These are phyloP conservation scores for Clarias pachynema DNA, from an alignment of 2,797 vertebrate genomes.

Conservation along the genomic window DNA sequence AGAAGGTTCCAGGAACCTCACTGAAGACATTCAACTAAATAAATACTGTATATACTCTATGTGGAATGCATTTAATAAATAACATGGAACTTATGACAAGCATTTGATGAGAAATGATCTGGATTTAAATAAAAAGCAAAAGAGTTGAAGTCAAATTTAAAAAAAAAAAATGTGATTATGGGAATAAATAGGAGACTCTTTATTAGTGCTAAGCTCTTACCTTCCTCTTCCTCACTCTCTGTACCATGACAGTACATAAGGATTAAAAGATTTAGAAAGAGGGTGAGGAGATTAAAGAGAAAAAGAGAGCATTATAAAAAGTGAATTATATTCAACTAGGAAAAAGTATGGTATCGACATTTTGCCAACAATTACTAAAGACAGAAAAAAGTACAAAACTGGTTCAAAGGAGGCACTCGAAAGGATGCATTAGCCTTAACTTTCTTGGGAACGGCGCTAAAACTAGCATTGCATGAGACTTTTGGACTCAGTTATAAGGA, in stretches of 20 bases:
- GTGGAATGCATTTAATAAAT: not conserved
- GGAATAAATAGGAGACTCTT: constrained; percentile 2
- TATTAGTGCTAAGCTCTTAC: constrained; percentile 76
- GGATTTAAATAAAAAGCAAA: not conserved
- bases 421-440: constrained; percentile 6
- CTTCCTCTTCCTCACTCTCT: constrained; percentile 78
- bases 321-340: constrained; percentile 5
- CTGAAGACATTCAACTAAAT: not conserved
- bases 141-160: not conserved
- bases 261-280: constrained; percentile 2
- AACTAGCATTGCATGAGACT: constrained; percentile 35
- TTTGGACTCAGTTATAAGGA: constrained; percentile 30
- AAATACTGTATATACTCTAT: not conserved
- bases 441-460: constrained; percentile 14
- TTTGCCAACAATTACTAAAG: constrained; percentile 6
- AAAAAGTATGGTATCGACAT: constrained; percentile 27
- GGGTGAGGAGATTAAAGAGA: not conserved
- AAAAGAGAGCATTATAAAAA: not conserved
- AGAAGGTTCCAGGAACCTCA: not conserved
- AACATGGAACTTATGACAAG: not conserved
- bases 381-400: not conserved
- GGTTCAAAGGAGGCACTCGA: not conserved
- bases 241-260: constrained; percentile 22
- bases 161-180: not conserved
- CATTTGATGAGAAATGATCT: constrained; percentile 12